phyloP scores from a whole-genome alignment of 2,888 invertebrate species.

The Beris morrisii region DNA sequence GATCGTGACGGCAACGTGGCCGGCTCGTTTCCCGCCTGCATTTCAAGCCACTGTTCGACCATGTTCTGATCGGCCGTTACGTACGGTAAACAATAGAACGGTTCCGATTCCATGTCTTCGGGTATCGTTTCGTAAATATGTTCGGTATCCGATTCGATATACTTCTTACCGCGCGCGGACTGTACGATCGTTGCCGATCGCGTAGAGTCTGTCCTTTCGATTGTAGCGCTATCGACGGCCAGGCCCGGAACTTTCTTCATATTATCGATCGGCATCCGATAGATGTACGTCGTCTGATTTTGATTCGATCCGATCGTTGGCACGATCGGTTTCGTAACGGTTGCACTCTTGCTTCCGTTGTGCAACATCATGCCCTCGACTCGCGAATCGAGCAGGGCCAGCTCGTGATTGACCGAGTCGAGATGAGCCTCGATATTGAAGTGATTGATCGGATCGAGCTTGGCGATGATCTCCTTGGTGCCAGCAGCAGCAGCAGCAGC shows the following conservation, averaged over 20 bases:
- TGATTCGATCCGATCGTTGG: constrained; percentile 41
- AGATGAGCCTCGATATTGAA: constrained; percentile 49
- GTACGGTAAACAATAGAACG: constrained; percentile 66
- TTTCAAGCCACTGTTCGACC: constrained; percentile 52
- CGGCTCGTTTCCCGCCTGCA: constrained; percentile 42
- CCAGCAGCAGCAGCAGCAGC: too few relatives aligned
- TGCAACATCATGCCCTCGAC: constrained; percentile 61
- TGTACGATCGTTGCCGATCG: too few relatives aligned
- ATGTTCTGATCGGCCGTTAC: constrained; percentile 53
- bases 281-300: constrained; percentile 37
- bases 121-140: constrained; percentile 70
- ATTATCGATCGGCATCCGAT: constrained; percentile 31
- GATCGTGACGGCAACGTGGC: neutral
- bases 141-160: constrained; percentile 60
- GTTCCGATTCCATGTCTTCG: constrained; percentile 63
- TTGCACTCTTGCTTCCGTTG: constrained; percentile 23
- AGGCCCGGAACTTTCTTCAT: constrained; percentile 11
- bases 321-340: constrained; percentile 9
- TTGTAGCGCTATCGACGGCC: too few relatives aligned
- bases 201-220: too few relatives aligned
- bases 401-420: constrained; percentile 59
- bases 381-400: constrained; percentile 61
- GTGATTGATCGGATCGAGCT: constrained; percentile 46
- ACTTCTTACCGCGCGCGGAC: neutral
- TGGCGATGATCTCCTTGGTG: constrained; percentile 28